Base-by-base conservation (phyloP, 2,797 vertebrate genomes). In the Argya squamiceps region DNA sequence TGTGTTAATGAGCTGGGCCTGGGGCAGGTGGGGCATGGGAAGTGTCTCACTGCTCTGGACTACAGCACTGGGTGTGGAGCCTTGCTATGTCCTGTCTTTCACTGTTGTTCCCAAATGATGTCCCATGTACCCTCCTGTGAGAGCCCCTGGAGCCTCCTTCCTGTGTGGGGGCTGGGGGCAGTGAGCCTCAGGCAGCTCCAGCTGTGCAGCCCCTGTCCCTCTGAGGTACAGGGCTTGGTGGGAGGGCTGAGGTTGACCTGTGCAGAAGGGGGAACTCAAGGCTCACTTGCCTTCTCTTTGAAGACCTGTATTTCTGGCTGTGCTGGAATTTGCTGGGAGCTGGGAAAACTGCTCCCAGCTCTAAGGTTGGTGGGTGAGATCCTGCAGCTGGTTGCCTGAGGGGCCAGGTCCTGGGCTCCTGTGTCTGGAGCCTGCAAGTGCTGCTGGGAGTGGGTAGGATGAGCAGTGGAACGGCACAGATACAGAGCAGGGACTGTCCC, bases 111-210 rank as follows among this genome's bases (percentile, higher is more conserved):
- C 63, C 26, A 10, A 44, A 8, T 37, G 29, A 26, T 81, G 73
- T 65, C 64, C 36, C 41, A 1, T 0, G 6, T 43, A 3, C 22
- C 16, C 30, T 82, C 37, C 36, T 77, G 34, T 47, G 68, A 68
- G 27, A 89, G 55, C 32, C 50, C 43, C 58, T 62, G 43, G 41
- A 49, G 2, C 46, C 55, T 58, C 62, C n/a, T 34, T 64, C 20
- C 41, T 36, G 16, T 1, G 2, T 23, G 3, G 41, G 46, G 30
- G 34, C 0, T 0, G 21, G 39, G 39, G 37, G 15, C 53, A 17
- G 29, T 18, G 59, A 93, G 47, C 64, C 73, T 68, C 10, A 3
- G 69, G 65, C 70, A 76, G 70, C 47, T 93, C 56, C 6, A 1
- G 19, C 29, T 56, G 23, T 12, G 5, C 55, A 73, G 59, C 39